These are phyloP conservation scores for Zophobas morio DNA, from an alignment of 1,140 invertebrate genomes.

Conservation along the genomic window DNA sequence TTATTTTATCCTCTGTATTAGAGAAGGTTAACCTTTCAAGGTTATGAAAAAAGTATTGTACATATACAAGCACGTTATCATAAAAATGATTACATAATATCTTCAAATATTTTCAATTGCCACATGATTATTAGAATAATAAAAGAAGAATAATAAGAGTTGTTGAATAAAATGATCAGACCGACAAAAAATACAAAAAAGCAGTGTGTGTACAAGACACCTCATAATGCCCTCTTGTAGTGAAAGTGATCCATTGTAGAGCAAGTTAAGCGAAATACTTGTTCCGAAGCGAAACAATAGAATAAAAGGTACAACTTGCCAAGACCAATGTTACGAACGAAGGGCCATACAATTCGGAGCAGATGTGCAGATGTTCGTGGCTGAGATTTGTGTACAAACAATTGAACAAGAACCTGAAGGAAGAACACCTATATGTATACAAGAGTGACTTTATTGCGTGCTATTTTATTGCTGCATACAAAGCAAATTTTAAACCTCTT, in stretches of 20 bases:
- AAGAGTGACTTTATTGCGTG: neutral
- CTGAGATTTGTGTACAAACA: slow-evolving; percentile 27
- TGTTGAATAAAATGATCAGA: too few relatives aligned
- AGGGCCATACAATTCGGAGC: slow-evolving; percentile 31
- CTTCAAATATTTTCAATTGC: too few relatives aligned
- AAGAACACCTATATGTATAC: neutral
- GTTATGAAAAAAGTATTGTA: too few relatives aligned
- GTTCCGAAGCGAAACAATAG: slow-evolving; percentile 27
- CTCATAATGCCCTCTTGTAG: neutral
- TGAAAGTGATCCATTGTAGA: slow-evolving; percentile 31
- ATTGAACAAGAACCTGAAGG: neutral
- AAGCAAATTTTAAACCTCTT: too few relatives aligned
- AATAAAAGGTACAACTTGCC: slow-evolving; percentile 34
- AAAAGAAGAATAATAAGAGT: too few relatives aligned
- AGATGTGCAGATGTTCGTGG: slow-evolving; percentile 8
- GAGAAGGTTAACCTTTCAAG: too few relatives aligned
- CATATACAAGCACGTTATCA: too few relatives aligned
- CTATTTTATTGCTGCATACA: neutral
- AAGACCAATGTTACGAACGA: slow-evolving; percentile 10
- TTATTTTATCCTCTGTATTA: too few relatives aligned
- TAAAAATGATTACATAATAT: too few relatives aligned
- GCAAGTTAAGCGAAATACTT: slow-evolving; percentile 27
- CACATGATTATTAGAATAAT: too few relatives aligned
- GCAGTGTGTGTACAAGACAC: neutral
- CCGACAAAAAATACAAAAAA: neutral